Evolutionary conservation across 2,888 invertebrate genomes (phyloP).

Genomic region (Polydrusus tereticollis): DNA sequence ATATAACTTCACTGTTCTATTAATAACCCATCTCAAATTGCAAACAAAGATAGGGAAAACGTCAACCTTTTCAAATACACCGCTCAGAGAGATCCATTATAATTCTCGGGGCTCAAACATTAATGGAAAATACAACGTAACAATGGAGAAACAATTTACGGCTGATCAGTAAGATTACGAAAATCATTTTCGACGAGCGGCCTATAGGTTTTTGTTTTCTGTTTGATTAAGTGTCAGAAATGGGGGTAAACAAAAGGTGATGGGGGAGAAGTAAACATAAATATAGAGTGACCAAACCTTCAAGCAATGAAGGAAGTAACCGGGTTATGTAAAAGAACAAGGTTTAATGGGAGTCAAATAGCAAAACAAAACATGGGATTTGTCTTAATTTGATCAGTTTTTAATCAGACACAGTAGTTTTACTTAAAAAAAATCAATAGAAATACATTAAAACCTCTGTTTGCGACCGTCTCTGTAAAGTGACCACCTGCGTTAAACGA

Average conservation of each 20-base stretch:
- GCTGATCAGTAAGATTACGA: conserved; percentile 36
- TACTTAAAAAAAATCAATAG: too few species aligned
- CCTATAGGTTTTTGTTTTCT: conserved; percentile 35
- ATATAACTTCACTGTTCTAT: not conserved
- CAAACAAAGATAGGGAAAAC: not conserved
- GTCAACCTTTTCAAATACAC: conserved; percentile 4
- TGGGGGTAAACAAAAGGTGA: conserved; percentile 15
- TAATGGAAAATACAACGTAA: conserved; percentile 8
- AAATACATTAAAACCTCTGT: too few species aligned
- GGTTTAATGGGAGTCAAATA: too few species aligned
- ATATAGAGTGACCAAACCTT: too few species aligned
- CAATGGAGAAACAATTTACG: conserved; percentile 30
- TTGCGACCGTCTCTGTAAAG: too few species aligned
- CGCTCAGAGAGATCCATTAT: not conserved
- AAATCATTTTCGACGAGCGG: conserved; percentile 31
- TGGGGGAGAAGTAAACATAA: not conserved
- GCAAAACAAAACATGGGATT: too few species aligned
- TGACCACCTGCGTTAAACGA: too few species aligned
- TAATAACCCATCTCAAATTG: conserved; percentile 3
- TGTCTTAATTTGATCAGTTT: too few species aligned
- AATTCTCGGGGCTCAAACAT: not conserved
- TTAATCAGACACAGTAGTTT: too few species aligned
- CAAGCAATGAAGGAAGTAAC: too few species aligned
- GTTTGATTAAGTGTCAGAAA: conserved; percentile 35
- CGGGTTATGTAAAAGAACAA: too few species aligned